These are phyloP conservation scores for Cichladusa arquata DNA, from an alignment of 2,113 vertebrate genomes.

Conservation along the genomic window DNA sequence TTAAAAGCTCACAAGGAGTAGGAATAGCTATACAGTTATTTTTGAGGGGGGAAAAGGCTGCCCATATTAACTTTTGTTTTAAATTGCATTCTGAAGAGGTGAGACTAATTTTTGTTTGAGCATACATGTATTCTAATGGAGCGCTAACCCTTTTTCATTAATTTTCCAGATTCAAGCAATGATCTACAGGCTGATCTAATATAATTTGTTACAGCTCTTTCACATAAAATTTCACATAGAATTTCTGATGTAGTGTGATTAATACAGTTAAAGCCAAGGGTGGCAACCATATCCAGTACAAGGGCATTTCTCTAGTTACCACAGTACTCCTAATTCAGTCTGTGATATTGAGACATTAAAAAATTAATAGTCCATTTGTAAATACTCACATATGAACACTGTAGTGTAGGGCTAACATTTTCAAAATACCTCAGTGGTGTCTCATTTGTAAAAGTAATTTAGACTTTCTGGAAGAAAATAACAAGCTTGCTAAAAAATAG, in stretches of 20 bases:
- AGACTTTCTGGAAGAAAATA: not conserved
- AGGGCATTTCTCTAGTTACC: not conserved
- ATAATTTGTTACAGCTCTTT: not conserved
- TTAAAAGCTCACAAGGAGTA: not conserved
- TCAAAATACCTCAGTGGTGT: not conserved
- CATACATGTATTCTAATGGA: not conserved
- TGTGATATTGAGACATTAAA: not conserved
- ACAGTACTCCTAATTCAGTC: not conserved
- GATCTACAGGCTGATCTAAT: not conserved
- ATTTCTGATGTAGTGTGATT: not conserved
- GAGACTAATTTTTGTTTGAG: not conserved
- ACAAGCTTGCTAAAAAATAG: not conserved
- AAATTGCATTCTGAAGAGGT: not conserved
- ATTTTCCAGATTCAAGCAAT: not conserved
- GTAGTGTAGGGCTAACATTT: not conserved
- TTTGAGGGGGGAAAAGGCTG: not conserved
- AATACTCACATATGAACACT: not conserved
- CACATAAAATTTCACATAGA: not conserved
- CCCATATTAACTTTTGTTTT: not conserved
- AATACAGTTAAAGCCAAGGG: not conserved
- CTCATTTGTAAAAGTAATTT: not conserved
- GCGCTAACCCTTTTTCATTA: not conserved
- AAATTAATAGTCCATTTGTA: not conserved
- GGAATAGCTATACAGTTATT: not conserved
- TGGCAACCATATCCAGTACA: not conserved